These are phyloP conservation scores for Thysanoteuthis rhombus DNA, from an alignment of 2,888 invertebrate genomes.

Conservation along the genomic window DNA sequence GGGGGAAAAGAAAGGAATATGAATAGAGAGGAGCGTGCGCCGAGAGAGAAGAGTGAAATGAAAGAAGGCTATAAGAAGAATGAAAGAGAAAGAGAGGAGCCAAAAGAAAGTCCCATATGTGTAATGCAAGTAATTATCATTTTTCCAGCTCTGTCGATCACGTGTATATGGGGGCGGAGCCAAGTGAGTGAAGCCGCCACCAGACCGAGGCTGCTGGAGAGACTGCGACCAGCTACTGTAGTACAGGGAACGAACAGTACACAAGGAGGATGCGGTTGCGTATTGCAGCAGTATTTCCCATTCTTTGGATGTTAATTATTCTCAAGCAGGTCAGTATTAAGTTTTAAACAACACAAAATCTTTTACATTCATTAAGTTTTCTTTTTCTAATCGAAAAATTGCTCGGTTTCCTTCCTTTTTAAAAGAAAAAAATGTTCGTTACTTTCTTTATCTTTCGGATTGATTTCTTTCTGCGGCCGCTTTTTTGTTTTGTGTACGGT, in stretches of 20 bases:
- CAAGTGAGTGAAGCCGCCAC: slow-evolving; percentile 35
- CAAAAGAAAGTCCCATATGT: not conserved
- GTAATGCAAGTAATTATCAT: slow-evolving; percentile 26
- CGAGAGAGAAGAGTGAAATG: not conserved
- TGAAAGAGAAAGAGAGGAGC: not conserved
- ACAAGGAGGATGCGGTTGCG: slow-evolving; percentile 50
- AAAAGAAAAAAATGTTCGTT: not conserved
- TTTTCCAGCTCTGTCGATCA: slow-evolving; percentile 40
- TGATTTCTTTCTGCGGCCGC: slow-evolving; percentile 25
- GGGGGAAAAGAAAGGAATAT: not conserved
- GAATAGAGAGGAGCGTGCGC: not conserved
- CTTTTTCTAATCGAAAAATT: not conserved
- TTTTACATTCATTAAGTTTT: not conserved
- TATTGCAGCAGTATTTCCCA: slow-evolving; percentile 50
- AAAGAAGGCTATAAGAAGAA: not conserved
- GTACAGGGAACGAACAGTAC: slow-evolving; percentile 46
- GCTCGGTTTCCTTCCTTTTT: not conserved
- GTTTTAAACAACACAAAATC: not conserved
- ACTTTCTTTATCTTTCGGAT: slow-evolving; percentile 28
- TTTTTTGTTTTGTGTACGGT: slow-evolving; percentile 15
- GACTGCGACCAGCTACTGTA: slow-evolving; percentile 36
- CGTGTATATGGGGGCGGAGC: slow-evolving; percentile 51
- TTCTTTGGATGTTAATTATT: slow-evolving; percentile 53
- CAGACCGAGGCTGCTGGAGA: slow-evolving; percentile 51
- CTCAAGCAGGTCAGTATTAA: slow-evolving; percentile 33